These are phyloP conservation scores for Pachydiplax longipennis DNA, from an alignment of 2,888 invertebrate genomes.

Conservation along the genomic window DNA sequence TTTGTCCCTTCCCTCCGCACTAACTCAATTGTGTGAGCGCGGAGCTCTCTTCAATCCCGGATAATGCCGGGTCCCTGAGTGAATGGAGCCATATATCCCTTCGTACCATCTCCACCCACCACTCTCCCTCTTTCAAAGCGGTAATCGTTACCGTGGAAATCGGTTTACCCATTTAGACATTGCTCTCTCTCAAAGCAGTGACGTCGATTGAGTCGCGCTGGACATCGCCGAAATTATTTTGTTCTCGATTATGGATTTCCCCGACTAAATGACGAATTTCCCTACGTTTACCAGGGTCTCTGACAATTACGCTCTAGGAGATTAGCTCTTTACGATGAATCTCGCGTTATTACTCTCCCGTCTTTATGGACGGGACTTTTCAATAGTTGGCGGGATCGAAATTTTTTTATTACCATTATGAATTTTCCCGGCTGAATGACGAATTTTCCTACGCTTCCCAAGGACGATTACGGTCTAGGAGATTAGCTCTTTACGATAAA, in stretches of 20 bases:
- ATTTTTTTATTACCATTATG: not conserved
- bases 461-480: not conserved
- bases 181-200: constrained; percentile 19
- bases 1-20: not conserved
- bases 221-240: constrained; percentile 23
- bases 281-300: not conserved
- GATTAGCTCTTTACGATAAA: not conserved
- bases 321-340: not conserved
- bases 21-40: constrained; percentile 39
- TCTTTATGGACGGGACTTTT: too few relatives aligned
- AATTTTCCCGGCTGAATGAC: constrained; percentile 19
- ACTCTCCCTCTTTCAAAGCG: constrained; percentile 3
- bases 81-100: not conserved
- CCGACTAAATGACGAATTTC: constrained; percentile 16
- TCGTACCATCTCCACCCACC: not conserved
- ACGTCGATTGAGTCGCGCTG: constrained; percentile 21
- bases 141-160: constrained; percentile 36
- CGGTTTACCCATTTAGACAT: constrained; percentile 36
- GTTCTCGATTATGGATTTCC: constrained; percentile 35
- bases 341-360: not conserved
- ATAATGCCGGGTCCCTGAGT: not conserved
- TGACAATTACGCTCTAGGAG: not conserved
- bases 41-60: constrained; percentile 27
- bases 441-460: not conserved
- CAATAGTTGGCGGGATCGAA: too few relatives aligned